phyloP scores from a whole-genome alignment of 2,888 invertebrate genomes.

The Pimpla rufipes region DNA sequence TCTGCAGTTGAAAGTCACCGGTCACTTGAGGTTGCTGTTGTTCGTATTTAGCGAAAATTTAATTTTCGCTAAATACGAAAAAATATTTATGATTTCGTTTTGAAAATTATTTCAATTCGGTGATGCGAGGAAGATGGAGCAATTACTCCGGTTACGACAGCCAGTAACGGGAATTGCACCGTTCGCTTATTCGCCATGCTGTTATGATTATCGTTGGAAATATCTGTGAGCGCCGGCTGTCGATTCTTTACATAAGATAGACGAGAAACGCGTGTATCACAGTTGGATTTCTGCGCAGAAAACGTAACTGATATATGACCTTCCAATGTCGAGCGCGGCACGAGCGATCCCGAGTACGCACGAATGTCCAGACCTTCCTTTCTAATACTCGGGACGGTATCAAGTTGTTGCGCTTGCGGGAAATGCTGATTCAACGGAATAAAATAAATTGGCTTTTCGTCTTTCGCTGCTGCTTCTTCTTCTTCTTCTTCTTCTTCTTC shows the following conservation, averaged over 20 bases:
- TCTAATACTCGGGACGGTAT: slow-evolving; percentile 13
- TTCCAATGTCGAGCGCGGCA: slow-evolving; percentile 35
- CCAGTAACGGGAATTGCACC: slow-evolving; percentile 5
- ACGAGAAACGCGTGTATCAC: not conserved
- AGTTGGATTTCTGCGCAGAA: slow-evolving; percentile 20
- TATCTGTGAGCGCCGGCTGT: not conserved
- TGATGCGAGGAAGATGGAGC: not conserved
- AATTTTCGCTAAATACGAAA: too few relatives aligned
- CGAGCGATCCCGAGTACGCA: slow-evolving; percentile 1
- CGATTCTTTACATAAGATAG: slow-evolving; percentile 46
- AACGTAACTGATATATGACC: slow-evolving; percentile 44
- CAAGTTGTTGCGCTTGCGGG: not conserved
- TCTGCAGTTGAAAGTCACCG: not conserved
- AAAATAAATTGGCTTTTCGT: not conserved
- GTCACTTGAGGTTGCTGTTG: not conserved
- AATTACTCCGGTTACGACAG: not conserved
- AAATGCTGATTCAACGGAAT: not conserved
- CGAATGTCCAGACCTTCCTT: slow-evolving; percentile 30
- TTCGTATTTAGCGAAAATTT: too few relatives aligned
- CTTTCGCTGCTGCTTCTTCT: not conserved
- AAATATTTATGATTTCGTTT: too few relatives aligned
- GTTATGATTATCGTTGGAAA: not conserved
- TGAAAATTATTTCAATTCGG: too few relatives aligned
- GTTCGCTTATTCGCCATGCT: not conserved
- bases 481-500: not conserved